A percentile compares a stretch with the other conserved stretches of the same genome.
Evolutionary conservation across 2,888 invertebrate species (phyloP).

Genomic region (Xylota sylvarum): DNA sequence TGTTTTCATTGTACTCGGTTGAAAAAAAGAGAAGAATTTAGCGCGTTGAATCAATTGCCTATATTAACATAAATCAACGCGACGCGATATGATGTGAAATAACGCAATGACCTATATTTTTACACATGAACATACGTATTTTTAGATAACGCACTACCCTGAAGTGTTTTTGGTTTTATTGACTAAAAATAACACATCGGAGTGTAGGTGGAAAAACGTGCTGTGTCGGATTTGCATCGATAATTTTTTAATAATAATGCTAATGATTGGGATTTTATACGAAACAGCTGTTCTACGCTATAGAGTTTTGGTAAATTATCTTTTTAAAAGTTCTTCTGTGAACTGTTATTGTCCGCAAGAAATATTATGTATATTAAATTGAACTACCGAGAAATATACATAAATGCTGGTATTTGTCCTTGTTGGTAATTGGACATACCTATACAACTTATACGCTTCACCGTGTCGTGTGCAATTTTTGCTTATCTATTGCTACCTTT

Average conservation of each 20-base stretch:
- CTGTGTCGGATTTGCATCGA: constrained; percentile 30
- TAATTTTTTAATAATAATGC: constrained; percentile 15
- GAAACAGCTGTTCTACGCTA: not conserved
- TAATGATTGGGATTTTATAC: not conserved
- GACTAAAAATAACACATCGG: constrained; percentile 35
- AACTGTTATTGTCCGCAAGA: no score
- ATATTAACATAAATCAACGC: constrained; percentile 40
- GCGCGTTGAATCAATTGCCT: constrained; percentile 23
- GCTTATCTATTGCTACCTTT: not conserved
- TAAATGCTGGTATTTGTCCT: not conserved
- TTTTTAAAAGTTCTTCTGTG: no score
- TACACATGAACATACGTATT: constrained; percentile 40
- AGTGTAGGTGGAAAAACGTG: constrained; percentile 49
- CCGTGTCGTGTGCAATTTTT: not conserved
- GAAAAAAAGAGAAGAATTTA: constrained; percentile 11
- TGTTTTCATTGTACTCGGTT: constrained; percentile 27
- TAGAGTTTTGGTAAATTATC: no score
- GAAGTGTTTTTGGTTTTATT: constrained; percentile 37
- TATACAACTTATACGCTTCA: not conserved
- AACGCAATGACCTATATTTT: constrained; percentile 59
- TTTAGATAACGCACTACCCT: constrained; percentile 62
- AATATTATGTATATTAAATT: no score
- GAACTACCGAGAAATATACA: no score
- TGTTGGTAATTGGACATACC: not conserved
- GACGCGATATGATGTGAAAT: constrained; percentile 23